A percentile compares a stretch with the other conserved stretches of the same genome.
Evolutionary conservation across 2,113 vertebrate genomes (phyloP).

Genomic region (Rafetus swinhoei): DNA sequence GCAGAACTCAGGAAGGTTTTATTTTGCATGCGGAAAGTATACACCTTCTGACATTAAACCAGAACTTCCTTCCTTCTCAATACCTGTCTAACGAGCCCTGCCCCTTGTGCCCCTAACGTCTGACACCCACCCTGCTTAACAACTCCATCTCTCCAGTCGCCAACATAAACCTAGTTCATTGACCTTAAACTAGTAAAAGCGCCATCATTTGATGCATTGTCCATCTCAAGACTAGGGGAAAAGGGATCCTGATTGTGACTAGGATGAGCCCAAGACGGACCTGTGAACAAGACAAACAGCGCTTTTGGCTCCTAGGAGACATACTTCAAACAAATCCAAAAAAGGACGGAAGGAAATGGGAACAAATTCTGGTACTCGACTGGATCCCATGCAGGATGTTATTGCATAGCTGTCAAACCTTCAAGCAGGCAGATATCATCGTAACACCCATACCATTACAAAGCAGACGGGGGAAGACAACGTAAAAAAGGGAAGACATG

Average conservation of each 20-base stretch:
- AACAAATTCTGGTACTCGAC: not conserved
- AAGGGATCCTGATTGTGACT: not conserved
- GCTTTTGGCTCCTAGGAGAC: not conserved
- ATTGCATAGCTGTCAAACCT: not conserved
- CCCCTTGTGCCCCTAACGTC: not conserved
- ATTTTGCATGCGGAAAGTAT: not conserved
- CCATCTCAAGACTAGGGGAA: not conserved
- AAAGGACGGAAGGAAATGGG: not conserved
- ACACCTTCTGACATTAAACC: not conserved
- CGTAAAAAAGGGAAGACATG: conserved; percentile 5
- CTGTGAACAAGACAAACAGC: not conserved
- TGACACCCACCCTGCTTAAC: not conserved
- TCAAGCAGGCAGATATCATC: not conserved
- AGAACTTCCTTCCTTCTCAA: not conserved
- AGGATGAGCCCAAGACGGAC: not conserved
- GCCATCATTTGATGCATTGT: not conserved
- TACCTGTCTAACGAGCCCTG: not conserved
- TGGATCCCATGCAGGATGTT: not conserved
- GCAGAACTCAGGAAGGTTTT: not conserved
- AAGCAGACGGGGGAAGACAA: not conserved
- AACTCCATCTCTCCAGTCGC: not conserved
- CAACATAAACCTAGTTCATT: not conserved
- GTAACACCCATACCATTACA: not conserved
- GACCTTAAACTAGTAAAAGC: not conserved
- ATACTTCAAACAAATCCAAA: not conserved